Base-by-base conservation (phyloP, 2,113 vertebrate species). In the Onychostruthus taczanowskii region DNA sequence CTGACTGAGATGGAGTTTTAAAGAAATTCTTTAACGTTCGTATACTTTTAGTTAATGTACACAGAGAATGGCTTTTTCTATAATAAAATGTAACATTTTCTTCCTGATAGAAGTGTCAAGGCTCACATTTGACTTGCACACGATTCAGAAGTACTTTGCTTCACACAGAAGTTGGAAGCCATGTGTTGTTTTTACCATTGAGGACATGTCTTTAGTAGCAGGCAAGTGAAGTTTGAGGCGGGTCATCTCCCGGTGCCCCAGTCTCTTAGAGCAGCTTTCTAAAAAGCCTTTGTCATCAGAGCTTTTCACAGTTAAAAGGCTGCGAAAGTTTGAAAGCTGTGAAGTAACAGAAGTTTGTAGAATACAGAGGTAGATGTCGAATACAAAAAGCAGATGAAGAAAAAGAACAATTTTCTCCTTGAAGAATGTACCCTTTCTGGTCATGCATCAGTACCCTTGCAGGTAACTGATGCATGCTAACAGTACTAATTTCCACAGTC, bases 1-100 rank as follows among this genome's bases (percentile, higher is more conserved):
- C 11, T 70, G 3, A 63, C 43, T 50, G 35, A 79, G 22, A 30
- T 2, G 6, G 10, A 49, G 20, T 41, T 41, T 41, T 62, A 63
- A 76, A 88, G 56, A 62, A 63, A 26, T 91, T 35, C 33, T 67
- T 87, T n/a, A 47, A 7, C 0, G 0, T 87, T 73, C 0, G 0
- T 41, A 30, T 22, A 13, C 9, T 26, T 73, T n/a, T 55, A 68
- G 70, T 83, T 46, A 79, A 49, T 47, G 19, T 64, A n/a, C 22
- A 35, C 9, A 30, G 22, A 59, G 26, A 24, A 56, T 62, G 18
- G 6, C 28, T 52, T n/a, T 89, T 56, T 24, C 21, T 89, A 13
- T 13, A 46, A 35, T 69, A 78, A 90, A 72, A 41, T 27, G 9
- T n/a, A 23, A 6, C 33, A 30, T 93, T 90, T 93, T 58, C 59